Conservation (phyloP, 2,888 invertebrate species). For the Elegia similella region DNA sequence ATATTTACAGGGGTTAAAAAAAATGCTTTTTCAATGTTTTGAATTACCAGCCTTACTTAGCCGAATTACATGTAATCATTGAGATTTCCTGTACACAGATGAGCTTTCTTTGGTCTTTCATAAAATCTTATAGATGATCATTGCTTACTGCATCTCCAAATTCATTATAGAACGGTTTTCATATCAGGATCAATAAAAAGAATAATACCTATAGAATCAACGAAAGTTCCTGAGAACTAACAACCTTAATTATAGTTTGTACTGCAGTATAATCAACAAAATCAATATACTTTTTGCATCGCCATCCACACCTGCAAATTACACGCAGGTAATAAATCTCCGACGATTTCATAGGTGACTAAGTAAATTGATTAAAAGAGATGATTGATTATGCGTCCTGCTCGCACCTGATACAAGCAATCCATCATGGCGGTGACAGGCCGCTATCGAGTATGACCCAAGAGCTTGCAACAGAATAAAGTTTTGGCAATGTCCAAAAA, state of each 20-base stretch:
- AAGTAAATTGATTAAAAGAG: slow-evolving; percentile 68
- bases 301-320: slow-evolving; percentile 10
- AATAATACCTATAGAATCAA: too few species aligned
- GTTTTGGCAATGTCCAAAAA: background rate
- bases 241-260: background rate
- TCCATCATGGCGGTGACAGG: slow-evolving; percentile 35
- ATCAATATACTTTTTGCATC: slow-evolving; percentile 7
- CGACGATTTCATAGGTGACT: slow-evolving; percentile 48
- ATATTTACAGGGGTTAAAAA: too few species aligned
- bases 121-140: too few species aligned
- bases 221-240: too few species aligned
- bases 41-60: too few species aligned
- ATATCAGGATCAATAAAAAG: too few species aligned
- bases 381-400: slow-evolving; percentile 62
- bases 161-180: too few species aligned
- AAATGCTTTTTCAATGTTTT: too few species aligned
- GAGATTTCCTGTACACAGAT: too few species aligned
- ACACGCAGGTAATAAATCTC: slow-evolving; percentile 32
- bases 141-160: too few species aligned
- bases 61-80: too few species aligned
- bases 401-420: slow-evolving; percentile 57
- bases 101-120: too few species aligned
- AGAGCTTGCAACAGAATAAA: slow-evolving; percentile 11
- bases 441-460: slow-evolving; percentile 18
- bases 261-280: background rate